Percentiles rank a stretch among this genome's conserved stretches.
Conservation (phyloP, 2,888 invertebrate species). For the Rotaria macrura region DNA sequence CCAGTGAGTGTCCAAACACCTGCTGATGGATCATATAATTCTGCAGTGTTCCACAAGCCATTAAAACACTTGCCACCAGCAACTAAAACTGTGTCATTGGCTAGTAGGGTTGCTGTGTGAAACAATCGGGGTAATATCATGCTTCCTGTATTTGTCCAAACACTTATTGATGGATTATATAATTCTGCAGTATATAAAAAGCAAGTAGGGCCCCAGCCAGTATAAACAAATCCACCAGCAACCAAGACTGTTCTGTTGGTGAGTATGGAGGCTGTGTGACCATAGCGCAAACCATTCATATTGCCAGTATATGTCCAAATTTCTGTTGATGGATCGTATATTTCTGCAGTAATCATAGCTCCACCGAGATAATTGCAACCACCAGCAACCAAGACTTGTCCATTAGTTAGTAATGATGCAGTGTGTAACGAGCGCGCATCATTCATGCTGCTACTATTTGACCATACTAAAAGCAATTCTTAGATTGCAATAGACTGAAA, state of each 20-base stretch:
- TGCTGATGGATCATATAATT: not conserved
- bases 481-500: too few relatives aligned
- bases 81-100: not conserved
- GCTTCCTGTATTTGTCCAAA: not conserved
- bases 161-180: not conserved
- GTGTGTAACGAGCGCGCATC: not conserved
- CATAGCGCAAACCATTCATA: not conserved
- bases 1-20: not conserved
- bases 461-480: too few relatives aligned
- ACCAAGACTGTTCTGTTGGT: not conserved
- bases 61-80: not conserved
- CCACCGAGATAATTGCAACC: too few relatives aligned
- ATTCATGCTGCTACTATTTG: not conserved
- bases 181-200: not conserved
- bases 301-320: not conserved
- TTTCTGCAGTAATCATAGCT: too few relatives aligned
- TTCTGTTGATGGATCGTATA: not conserved
- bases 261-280: not conserved
- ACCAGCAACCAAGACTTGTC: not conserved
- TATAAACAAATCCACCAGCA: too few relatives aligned
- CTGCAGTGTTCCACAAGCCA: not conserved
- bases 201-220: not conserved
- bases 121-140: not conserved
- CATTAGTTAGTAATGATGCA: not conserved
- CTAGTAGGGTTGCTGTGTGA: not conserved